Evolutionary conservation across 2,888 invertebrate genomes (phyloP).

Genomic region (Colostygia pectinataria): DNA sequence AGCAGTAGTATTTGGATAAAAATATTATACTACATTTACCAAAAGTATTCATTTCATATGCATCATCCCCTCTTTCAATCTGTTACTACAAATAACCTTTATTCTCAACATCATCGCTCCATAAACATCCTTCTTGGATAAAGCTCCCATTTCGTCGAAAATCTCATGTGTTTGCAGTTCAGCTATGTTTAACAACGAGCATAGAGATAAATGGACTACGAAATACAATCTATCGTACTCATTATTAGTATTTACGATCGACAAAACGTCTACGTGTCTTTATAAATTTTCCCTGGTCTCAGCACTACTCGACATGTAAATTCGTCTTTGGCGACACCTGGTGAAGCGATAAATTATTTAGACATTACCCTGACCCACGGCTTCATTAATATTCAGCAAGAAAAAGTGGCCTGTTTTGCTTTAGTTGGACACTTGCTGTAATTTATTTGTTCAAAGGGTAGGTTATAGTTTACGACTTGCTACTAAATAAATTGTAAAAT

Average conservation of each 20-base stretch:
- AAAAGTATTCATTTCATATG: not conserved
- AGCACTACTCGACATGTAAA: conserved; percentile 32
- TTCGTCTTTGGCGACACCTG: conserved; percentile 48
- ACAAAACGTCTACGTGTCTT: conserved; percentile 25
- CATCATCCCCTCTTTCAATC: not conserved
- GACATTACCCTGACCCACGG: conserved; percentile 46
- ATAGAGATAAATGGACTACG: conserved; percentile 18
- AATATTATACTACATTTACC: not conserved
- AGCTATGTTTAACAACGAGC: conserved; percentile 14
- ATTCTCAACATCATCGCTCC: not conserved
- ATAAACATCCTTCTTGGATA: conserved; percentile 1
- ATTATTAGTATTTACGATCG: conserved; percentile 25
- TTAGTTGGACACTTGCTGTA: conserved; percentile 17
- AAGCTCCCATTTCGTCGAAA: conserved; percentile 1
- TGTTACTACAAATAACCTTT: not conserved
- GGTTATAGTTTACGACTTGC: conserved; percentile 11
- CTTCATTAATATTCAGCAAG: conserved; percentile 55
- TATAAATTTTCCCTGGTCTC: conserved; percentile 27
- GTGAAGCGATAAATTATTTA: conserved; percentile 53
- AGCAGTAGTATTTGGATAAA: not conserved
- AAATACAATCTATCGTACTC: conserved; percentile 18
- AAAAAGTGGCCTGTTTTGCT: conserved; percentile 42
- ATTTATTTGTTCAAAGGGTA: conserved; percentile 20
- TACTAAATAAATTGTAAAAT: conserved; percentile 1
- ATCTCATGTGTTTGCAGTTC: conserved; percentile 4